phyloP scores from a whole-genome alignment of 2,113 vertebrate species.

The Lathamus discolor region DNA sequence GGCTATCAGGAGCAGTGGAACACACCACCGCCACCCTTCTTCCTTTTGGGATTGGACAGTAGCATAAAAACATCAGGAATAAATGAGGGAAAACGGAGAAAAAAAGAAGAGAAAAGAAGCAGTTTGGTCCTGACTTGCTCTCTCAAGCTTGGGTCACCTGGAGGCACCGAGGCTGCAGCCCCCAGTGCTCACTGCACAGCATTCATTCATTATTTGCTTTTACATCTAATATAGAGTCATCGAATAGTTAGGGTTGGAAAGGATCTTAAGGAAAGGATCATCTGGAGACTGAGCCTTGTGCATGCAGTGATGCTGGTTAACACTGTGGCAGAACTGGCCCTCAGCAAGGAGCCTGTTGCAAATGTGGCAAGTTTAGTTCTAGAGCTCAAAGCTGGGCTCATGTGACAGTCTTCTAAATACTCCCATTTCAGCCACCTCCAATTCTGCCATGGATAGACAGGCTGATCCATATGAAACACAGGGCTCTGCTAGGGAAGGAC shows the following conservation, averaged over 20 bases:
- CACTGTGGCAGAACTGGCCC: background rate
- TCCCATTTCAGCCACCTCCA: background rate
- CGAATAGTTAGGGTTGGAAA: too few relatives aligned
- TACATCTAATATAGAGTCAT: background rate
- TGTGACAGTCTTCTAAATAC: background rate
- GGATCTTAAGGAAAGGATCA: background rate
- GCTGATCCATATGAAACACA: background rate
- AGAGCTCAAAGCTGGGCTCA: background rate
- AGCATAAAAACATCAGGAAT: background rate
- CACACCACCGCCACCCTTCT: too few relatives aligned
- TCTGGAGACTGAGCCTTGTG: background rate
- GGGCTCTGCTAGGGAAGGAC: background rate
- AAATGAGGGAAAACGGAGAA: background rate
- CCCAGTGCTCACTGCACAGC: background rate
- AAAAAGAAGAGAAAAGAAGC: background rate
- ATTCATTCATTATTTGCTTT: rapidly evolving
- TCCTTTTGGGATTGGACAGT: background rate
- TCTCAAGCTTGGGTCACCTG: background rate
- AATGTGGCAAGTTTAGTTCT: background rate
- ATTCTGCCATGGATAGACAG: background rate
- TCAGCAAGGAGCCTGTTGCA: background rate
- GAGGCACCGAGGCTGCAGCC: background rate
- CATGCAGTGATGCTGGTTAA: background rate
- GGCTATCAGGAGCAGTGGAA: background rate
- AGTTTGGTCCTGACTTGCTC: background rate